These are phyloP conservation scores for Blennius ocellaris DNA, from an alignment of 2,113 vertebrate genomes.

Conservation along the genomic window DNA sequence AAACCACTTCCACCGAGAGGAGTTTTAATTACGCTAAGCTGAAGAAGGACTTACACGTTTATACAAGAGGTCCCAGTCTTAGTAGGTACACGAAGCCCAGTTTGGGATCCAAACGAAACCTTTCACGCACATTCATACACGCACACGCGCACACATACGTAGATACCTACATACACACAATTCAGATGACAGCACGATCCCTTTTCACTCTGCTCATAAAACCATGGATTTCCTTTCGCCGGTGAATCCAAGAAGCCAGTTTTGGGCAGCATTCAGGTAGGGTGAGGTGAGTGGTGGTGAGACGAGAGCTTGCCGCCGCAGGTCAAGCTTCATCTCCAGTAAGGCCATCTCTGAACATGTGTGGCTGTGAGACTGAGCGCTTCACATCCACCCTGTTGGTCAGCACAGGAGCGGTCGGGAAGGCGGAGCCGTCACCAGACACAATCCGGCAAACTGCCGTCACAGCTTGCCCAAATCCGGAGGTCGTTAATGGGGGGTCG, in stretches of 20 bases:
- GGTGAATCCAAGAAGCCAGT: conserved; percentile 66
- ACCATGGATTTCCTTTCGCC: conserved; percentile 62
- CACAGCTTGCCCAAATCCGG: conserved; percentile 57
- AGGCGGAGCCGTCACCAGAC: conserved; percentile 39
- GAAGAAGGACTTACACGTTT: conserved; percentile 35
- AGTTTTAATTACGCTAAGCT: conserved; percentile 50
- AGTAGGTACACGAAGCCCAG: conserved; percentile 17
- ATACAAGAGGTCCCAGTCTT: conserved; percentile 30
- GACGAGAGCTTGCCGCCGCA: conserved; percentile 64
- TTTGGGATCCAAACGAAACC: conserved; percentile 41
- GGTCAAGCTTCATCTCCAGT: conserved; percentile 69
- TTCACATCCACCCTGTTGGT: conserved; percentile 43
- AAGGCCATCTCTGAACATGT: conserved; percentile 80
- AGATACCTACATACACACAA: conserved; percentile 1
- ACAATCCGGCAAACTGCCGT: conserved; percentile 50
- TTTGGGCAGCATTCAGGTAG: conserved; percentile 74
- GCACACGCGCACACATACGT: conserved; percentile 5
- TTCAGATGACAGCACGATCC: conserved; percentile 68
- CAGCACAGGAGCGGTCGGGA: conserved; percentile 66
- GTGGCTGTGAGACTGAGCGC: conserved; percentile 28
- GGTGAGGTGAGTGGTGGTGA: conserved; percentile 67
- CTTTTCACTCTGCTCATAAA: conserved; percentile 71
- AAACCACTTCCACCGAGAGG: conserved; percentile 38
- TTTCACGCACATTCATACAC: conserved; percentile 9
- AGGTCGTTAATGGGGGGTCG: conserved; percentile 41